Percentiles rank a stretch among this genome's conserved stretches.
Conservation (phyloP, 2,888 invertebrate genomes). For the Diaprepes abbreviatus region DNA sequence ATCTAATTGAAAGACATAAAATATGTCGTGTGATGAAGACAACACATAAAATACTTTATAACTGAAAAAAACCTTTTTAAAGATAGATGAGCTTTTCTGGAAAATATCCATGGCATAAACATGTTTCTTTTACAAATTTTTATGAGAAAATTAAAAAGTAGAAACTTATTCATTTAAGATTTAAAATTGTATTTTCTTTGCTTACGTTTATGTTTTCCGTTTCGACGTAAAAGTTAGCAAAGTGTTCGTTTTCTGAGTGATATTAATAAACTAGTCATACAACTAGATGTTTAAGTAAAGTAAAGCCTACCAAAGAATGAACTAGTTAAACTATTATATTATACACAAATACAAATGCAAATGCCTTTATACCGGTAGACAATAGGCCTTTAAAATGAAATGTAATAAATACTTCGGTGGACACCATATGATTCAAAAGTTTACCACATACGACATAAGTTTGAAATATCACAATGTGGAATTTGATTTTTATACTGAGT, state of each 20-base stretch:
- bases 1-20: too few species aligned
- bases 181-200: conserved; percentile 42
- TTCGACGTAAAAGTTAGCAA: conserved; percentile 36
- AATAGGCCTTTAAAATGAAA: conserved; percentile 35
- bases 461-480: too few species aligned
- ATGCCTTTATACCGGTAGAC: conserved; percentile 54
- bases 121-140: neutral
- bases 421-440: too few species aligned
- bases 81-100: too few species aligned
- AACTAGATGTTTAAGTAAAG: conserved; percentile 57
- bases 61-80: too few species aligned
- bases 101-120: too few species aligned
- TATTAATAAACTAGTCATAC: conserved; percentile 65
- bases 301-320: conserved; percentile 64
- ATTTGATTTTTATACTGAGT: too few species aligned
- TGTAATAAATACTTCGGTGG: conserved; percentile 7
- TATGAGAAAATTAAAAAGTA: conserved; percentile 1
- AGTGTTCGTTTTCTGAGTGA: conserved; percentile 60
- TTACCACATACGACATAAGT: too few species aligned
- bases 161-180: conserved; percentile 43
- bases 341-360: conserved; percentile 43
- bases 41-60: too few species aligned
- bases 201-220: conserved; percentile 23
- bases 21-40: too few species aligned
- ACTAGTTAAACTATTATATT: conserved; percentile 50